Evolutionary conservation across 2,797 vertebrate species (phyloP).

Genomic region (Austrolebias charrua): DNA sequence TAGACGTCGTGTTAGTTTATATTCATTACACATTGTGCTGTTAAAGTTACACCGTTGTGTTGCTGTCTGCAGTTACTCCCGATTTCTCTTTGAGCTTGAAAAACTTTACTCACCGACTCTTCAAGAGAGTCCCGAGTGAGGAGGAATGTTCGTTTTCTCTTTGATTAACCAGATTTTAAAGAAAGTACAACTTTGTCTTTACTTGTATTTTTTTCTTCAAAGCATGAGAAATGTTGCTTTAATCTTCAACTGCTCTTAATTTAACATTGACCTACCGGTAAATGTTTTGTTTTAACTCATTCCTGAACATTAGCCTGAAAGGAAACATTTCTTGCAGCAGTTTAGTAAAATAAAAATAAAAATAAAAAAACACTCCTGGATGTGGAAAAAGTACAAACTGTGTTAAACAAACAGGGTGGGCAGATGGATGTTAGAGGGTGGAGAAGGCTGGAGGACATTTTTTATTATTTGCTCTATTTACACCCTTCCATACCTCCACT

Average conservation of each 20-base stretch:
- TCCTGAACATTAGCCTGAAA: constrained; percentile 2
- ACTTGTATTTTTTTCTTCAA: neutral
- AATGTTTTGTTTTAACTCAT: neutral
- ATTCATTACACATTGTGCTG: constrained; percentile 1
- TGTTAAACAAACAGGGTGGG: constrained; percentile 15
- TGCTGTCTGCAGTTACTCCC: too few relatives aligned
- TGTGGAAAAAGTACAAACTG: constrained; percentile 10
- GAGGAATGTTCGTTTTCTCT: neutral
- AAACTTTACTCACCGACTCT: neutral
- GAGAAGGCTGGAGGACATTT: constrained; percentile 43
- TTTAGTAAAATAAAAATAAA: neutral
- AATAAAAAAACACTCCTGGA: constrained; percentile 1
- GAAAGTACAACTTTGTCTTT: neutral
- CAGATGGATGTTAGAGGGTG: constrained; percentile 26
- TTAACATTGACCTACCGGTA: too few relatives aligned
- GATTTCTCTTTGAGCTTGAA: neutral
- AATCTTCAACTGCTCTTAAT: neutral
- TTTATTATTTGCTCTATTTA: constrained; percentile 29
- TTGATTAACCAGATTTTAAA: neutral
- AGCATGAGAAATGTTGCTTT: neutral
- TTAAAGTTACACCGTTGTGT: neutral
- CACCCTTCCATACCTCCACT: constrained; percentile 76
- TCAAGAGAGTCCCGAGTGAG: neutral
- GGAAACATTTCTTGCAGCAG: neutral
- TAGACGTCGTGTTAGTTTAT: neutral